A percentile compares a stretch with the other conserved stretches of the same genome.
Conservation (phyloP, 2,888 invertebrate species). For the Scrobipalpa costella region DNA sequence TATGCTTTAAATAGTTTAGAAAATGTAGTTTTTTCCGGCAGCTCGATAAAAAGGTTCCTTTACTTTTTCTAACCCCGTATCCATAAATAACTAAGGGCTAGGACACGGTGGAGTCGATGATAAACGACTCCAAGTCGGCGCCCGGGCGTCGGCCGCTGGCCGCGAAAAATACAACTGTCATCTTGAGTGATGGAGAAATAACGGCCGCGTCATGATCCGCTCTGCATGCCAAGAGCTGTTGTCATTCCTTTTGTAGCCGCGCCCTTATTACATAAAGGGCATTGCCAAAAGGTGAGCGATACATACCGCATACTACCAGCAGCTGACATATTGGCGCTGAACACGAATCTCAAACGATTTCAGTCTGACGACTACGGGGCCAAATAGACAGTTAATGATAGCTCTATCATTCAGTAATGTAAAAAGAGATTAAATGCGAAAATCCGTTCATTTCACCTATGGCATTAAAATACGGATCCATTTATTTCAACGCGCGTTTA, state of each 20-base stretch:
- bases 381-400: slow-evolving; percentile 23
- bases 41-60: slow-evolving; percentile 47
- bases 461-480: slow-evolving; percentile 31
- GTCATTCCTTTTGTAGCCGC: slow-evolving; percentile 63
- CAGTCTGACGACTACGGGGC: slow-evolving; percentile 32
- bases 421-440: neutral
- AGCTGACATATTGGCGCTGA: slow-evolving; percentile 25
- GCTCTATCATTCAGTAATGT: neutral
- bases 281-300: slow-evolving; percentile 48
- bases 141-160: slow-evolving; percentile 71
- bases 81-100: slow-evolving; percentile 67
- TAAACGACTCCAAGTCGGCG: slow-evolving; percentile 72
- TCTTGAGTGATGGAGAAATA: slow-evolving; percentile 79
- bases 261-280: slow-evolving; percentile 63
- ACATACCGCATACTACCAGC: slow-evolving; percentile 8
- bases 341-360: slow-evolving; percentile 24
- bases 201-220: slow-evolving; percentile 69
- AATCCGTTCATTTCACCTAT: neutral
- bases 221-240: slow-evolving; percentile 72
- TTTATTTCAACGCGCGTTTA: slow-evolving; percentile 35
- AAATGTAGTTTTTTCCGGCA: neutral
- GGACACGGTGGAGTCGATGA: slow-evolving; percentile 68
- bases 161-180: slow-evolving; percentile 79
- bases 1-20: slow-evolving; percentile 12
- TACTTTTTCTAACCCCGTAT: slow-evolving; percentile 51